These are phyloP conservation scores for Catostomus latipinnis DNA, from an alignment of 2,797 vertebrate genomes.

Conservation along the genomic window DNA sequence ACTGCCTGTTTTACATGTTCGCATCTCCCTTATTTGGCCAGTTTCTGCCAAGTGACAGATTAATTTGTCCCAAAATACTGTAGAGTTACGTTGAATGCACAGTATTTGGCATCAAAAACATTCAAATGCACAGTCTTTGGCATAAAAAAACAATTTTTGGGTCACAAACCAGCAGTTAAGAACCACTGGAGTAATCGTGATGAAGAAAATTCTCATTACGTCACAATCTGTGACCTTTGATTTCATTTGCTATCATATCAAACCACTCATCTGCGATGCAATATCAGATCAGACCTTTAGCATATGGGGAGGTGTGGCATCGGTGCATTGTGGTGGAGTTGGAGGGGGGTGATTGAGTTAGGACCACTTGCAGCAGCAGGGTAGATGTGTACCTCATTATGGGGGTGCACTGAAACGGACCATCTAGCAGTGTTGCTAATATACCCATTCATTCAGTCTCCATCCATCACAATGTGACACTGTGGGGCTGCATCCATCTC, in stretches of 20 bases:
- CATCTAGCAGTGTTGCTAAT: slow-evolving; percentile 70
- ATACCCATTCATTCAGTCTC: slow-evolving; percentile 80
- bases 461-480: slow-evolving; percentile 71
- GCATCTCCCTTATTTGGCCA: too few species aligned
- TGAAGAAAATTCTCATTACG: neutral
- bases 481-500: slow-evolving; percentile 76
- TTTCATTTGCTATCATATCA: neutral
- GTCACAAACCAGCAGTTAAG: too few species aligned
- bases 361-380: slow-evolving; percentile 1
- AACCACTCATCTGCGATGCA: neutral
- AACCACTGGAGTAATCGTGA: neutral
- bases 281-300: neutral
- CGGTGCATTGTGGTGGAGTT: neutral
- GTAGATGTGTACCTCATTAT: slow-evolving; percentile 39
- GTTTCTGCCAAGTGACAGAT: too few species aligned
- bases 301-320: too few species aligned
- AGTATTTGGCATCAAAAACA: too few species aligned
- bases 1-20: too few species aligned
- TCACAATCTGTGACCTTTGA: neutral
- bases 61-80: too few species aligned
- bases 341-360: neutral
- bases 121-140: too few species aligned
- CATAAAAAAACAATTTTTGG: too few species aligned
- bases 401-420: slow-evolving; percentile 45
- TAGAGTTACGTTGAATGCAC: too few species aligned